phyloP scores from a whole-genome alignment of 2,113 vertebrate species.

The Hippocampus abdominalis region DNA sequence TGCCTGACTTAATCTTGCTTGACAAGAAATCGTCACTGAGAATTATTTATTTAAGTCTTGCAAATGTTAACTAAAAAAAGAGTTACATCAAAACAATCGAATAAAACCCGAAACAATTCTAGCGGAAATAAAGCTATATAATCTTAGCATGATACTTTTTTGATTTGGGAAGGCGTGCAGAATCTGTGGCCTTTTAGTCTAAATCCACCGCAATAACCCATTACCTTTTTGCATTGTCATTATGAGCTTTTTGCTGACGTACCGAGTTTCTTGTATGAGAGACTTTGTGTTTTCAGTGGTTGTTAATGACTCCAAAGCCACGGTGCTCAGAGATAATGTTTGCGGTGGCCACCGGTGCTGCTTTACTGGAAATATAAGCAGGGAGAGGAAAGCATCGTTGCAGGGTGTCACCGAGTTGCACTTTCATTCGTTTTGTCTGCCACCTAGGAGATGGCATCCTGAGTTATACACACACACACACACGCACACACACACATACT shows the following conservation, averaged over 20 bases:
- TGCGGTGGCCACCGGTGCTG: background rate
- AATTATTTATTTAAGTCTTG: too few relatives aligned
- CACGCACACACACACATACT: background rate
- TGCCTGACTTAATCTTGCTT: too few relatives aligned
- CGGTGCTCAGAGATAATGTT: background rate
- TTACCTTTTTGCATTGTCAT: background rate
- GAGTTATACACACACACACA: background rate
- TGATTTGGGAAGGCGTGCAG: background rate
- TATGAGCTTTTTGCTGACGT: background rate
- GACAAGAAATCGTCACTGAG: too few relatives aligned
- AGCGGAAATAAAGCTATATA: too few relatives aligned
- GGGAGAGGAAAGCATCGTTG: slow-evolving; percentile 4
- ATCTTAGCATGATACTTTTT: background rate
- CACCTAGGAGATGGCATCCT: background rate
- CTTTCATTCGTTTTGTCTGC: slow-evolving; percentile 26
- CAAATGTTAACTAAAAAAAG: too few relatives aligned
- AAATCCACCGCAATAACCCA: background rate
- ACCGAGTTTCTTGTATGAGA: too few relatives aligned
- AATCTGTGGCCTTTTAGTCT: background rate
- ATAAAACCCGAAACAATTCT: background rate
- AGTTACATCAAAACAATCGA: background rate
- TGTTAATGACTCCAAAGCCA: background rate
- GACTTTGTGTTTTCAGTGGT: background rate
- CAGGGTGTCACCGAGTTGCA: slow-evolving; percentile 8
- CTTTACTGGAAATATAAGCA: slow-evolving; percentile 19